Evolutionary conservation across 2,888 invertebrate species (phyloP), one percentile per base, ranked within the genome.

Genomic region (Pimpla rufipes): DNA sequence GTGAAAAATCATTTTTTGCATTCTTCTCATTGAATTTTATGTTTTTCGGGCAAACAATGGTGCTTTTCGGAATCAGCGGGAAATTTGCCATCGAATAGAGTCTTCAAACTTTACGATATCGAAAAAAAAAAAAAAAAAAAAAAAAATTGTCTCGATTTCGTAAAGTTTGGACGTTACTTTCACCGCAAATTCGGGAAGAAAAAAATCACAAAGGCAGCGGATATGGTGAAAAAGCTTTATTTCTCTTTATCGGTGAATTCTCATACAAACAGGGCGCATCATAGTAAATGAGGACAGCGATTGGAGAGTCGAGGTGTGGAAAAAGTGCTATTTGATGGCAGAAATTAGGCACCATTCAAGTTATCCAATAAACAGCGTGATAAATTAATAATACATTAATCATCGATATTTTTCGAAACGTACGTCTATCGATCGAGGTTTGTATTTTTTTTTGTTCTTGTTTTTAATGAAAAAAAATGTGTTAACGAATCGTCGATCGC

Each of bases 161-260:
- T 10, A n/a, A 7, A 18, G 0, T 13, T 29, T 29, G n/a, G 1
- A 57, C 29, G 8, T 11, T 29, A 11, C 18, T 52, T 21, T 5
- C 4, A 5, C n/a, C n/a, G 6, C 6, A 29, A 7, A n/a, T n/a
- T 29, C 13, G 35, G 8, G 35, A 35, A n/a, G 21, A 57, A 23
- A 2, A 55, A 35, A 62, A 42, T 35, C 13, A 64, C 18, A 45
- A 21, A 68, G 11, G 40, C 23, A 23, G 40, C 13, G 21, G 35
- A 52, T 77, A 45, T 23, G 64, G 83, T 86, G 85, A 85, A 86
- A 85, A 86, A 85, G 79, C 81, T 80, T 83, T 85, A 83, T 86
- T 86, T 45, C 45, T 80, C 42, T 57, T 77, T 16, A 70, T 81
- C 67, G n/a, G 76, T 77, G 62, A 83, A 50, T 70, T 83, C 74